Evolutionary conservation across 2,113 vertebrate genomes (phyloP).

Genomic region (Leptobrachium leishanense): DNA sequence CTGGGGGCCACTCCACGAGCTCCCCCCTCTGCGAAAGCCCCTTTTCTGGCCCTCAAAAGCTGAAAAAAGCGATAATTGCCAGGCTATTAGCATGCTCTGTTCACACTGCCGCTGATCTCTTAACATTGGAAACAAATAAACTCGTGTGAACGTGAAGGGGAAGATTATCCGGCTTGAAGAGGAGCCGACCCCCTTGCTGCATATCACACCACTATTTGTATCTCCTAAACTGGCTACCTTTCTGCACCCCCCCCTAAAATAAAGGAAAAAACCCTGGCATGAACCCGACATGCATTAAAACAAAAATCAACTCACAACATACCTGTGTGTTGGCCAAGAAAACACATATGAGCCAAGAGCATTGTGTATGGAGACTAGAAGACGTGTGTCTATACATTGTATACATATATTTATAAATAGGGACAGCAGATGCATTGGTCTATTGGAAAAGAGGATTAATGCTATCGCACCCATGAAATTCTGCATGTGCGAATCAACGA

Average conservation of each 20-base stretch:
- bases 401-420: too few species aligned
- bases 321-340: too few species aligned
- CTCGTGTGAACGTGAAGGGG: conserved; percentile 53
- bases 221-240: conserved; percentile 10
- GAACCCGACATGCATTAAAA: too few species aligned
- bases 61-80: conserved; percentile 91
- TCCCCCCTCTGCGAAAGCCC: conserved; percentile 74
- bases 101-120: conserved; percentile 21
- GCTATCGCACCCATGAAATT: too few species aligned
- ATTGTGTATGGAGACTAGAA: too few species aligned
- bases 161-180: neutral
- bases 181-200: neutral
- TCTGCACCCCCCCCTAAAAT: neutral
- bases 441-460: too few species aligned
- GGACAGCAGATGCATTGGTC: too few species aligned
- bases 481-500: too few species aligned
- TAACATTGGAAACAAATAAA: conserved; percentile 46
- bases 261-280: too few species aligned
- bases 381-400: too few species aligned
- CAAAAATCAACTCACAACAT: too few species aligned
- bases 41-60: conserved; percentile 82
- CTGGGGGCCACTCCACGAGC: conserved; percentile 84
- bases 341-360: too few species aligned
- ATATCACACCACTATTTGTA: conserved; percentile 7
- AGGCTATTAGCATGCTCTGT: conserved; percentile 81